Percentiles rank a stretch among this genome's conserved stretches.
phyloP scores from a whole-genome alignment of 2,888 invertebrate genomes.

The Drosophila nigricruria region DNA sequence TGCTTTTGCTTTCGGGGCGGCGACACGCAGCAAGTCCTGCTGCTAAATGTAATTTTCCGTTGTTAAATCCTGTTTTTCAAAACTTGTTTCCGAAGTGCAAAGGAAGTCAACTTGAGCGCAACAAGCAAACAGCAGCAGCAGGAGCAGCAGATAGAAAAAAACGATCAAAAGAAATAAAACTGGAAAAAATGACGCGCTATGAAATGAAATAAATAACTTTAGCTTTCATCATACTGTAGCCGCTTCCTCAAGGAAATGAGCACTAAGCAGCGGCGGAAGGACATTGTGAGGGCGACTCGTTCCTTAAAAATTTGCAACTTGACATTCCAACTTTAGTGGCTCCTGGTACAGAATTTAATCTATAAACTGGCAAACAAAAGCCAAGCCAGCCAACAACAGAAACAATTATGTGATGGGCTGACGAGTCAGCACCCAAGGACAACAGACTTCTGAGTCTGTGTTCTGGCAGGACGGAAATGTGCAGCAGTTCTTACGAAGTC shows the following conservation, averaged over 20 bases:
- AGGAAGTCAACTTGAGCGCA: slow-evolving; percentile 78
- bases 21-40: slow-evolving; percentile 58
- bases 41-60: slow-evolving; percentile 81
- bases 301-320: slow-evolving; percentile 1
- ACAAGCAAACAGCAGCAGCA: slow-evolving; percentile 44
- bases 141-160: slow-evolving; percentile 10
- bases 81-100: slow-evolving; percentile 78
- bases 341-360: slow-evolving; percentile 45
- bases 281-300: slow-evolving; percentile 30
- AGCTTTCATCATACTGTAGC: slow-evolving; percentile 30
- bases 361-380: slow-evolving; percentile 55
- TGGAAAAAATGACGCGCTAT: slow-evolving; percentile 24
- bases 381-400: slow-evolving; percentile 23
- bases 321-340: slow-evolving; percentile 25
- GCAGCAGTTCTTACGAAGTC: slow-evolving; percentile 42
- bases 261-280: slow-evolving; percentile 39
- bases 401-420: slow-evolving; percentile 29
- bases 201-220: slow-evolving; percentile 57
- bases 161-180: slow-evolving; percentile 17
- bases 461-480: slow-evolving; percentile 46
- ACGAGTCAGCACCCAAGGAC: slow-evolving; percentile 16
- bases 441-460: slow-evolving; percentile 10
- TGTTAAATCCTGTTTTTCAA: slow-evolving; percentile 81
- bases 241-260: slow-evolving; percentile 15
- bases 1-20: slow-evolving; percentile 9